Evolutionary conservation across 2,113 vertebrate species (phyloP), one percentile per base, ranked within the genome.

Genomic region (Cygnus buccinator): DNA sequence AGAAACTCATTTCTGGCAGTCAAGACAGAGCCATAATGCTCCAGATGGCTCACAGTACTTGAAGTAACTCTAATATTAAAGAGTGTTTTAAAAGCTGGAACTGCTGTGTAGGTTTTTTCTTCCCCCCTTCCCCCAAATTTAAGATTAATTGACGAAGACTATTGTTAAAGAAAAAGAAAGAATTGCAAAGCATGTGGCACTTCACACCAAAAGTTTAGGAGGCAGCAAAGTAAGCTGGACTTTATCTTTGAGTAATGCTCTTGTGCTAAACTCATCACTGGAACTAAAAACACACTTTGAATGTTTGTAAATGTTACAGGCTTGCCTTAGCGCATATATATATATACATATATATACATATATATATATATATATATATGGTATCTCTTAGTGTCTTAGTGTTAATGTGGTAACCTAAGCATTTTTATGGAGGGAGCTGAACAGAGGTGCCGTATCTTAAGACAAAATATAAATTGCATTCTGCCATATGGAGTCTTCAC

Each of bases 31-130:
- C 75, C 82, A 74, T 88, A 71, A 80, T 44, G 46, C 88, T 94
- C 89, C 95, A 91, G 91, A 93, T 95, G 93, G 91, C 85, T 94
- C 57, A 35, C 29, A 77, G 37, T 76, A 93, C 79, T 95, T 80
- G 74, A 96, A 97, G 71, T 80, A 88, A 77, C 31, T 70, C 88
- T 94, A 94, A 93, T 88, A 95, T 85, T 87, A 88, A 91, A 50
- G 4, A 66, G 44, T 66, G 71, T 89, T 96, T 95, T 31, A 91
- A 83, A 85, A 91, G n/a, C 43, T n/a, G 26, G 6, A 70, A 82
- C 12, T 75, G 57, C 35, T 52, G 74, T 26, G 17, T 65, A 41
- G 59, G 5, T 2, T 62, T 73, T 74, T 44, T n/a, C 6, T 68
- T 67, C 18, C 7, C 18, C n/a, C n/a, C 23, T 9, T 6, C 1